Evolutionary conservation across 2,797 vertebrate genomes (phyloP), one percentile per base, ranked within the genome.

Genomic region (Sylvilagus floridanus): DNA sequence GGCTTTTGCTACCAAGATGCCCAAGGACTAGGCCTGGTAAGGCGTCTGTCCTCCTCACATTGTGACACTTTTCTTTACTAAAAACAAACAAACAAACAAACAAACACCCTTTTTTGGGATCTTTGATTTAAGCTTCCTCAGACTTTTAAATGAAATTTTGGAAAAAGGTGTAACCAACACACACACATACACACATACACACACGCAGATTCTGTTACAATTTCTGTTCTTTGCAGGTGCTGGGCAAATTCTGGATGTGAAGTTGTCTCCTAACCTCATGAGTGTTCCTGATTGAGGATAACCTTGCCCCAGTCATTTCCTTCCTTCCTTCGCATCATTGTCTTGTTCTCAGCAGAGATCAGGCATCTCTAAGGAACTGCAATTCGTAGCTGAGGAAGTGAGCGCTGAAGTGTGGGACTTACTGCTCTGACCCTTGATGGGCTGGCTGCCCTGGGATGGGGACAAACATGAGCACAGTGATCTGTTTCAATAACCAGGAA

Each of bases 61-160:
- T 69, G 22, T 75, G 69, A 57, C 42, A 42, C 42, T 42, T 42
- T 42, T 42, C 42, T 42, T 42, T 42, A 42, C 42, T 42, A 42
- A 42, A 42, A 42, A 42, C 42, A 42, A 42, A 42, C 42, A 42
- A 42, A 42, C 37, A 42, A 69, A 47, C 47, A 32, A 42, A 84
- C 50, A 69, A 69, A 28, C n/a, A 32, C 13, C 4, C 47, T 85
- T 35, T 72, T 54, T 9, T 12, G 16, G 1, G 68, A 50, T 88
- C 42, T 88, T 72, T 85, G 73, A 62, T 76, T 82, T 65, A 92
- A 95, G 22, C 28, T 10, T 79, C 21, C 50, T 68, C 5, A 88
- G 68, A 24, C 87, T 81, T 50, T 81, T 47, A 87, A 90, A 84
- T 57, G 75, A 93, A 83, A 35, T 9, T 24, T 54, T 82, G 35